Base-by-base conservation (phyloP, 2,888 invertebrate species). In the Heliconius cydno region DNA sequence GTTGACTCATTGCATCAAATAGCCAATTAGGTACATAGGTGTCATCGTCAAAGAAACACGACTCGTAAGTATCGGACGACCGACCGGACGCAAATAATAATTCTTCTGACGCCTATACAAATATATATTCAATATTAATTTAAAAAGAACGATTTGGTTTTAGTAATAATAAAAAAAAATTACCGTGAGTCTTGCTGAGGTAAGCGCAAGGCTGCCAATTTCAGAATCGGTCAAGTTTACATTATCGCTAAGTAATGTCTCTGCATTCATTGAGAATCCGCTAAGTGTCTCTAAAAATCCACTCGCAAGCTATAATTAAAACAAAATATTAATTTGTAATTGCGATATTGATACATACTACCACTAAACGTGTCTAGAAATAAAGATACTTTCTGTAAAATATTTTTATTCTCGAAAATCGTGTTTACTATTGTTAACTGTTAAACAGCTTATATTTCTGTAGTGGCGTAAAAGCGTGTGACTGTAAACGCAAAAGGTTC, bases 11-110 rank as follows among this genome's bases (percentile, higher is more conserved):
- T 71, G 91, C 87, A 79, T 91, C 88, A 83, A 93, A 95, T 76
- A 95, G 87, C 94, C 94, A 95, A 84, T 90, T 88, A 0, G 94
- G 94, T 5, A 94, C 91, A 41, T 90, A 87, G 3, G 87, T 81
- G 34, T 94, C 94, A 34, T 94, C 94, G 6, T 93, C 91, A 41
- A 91, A 81, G 19, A 87, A 78, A 83, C 92, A 92, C 2, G 94
- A 92, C 79, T 88, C 89, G 78, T 88, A 94, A 76, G 91, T 93
- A 19, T 85, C 88, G 3, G 94, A 92, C 2, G 94, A 93, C 82
- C 92, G 86, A 2, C 91, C 91, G 0, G 94, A 92, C 76, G 92
- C 84, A 22, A 91, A 90, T 46, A 91, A 90, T 46, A 94, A 81
- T 87, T 94, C 94, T 86, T 94, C 94, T 22, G 94, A 93, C 9